Percentiles rank a stretch among this genome's conserved stretches.
Evolutionary conservation across 2,797 vertebrate species (phyloP).

Genomic region (Cossypha niveicapilla): DNA sequence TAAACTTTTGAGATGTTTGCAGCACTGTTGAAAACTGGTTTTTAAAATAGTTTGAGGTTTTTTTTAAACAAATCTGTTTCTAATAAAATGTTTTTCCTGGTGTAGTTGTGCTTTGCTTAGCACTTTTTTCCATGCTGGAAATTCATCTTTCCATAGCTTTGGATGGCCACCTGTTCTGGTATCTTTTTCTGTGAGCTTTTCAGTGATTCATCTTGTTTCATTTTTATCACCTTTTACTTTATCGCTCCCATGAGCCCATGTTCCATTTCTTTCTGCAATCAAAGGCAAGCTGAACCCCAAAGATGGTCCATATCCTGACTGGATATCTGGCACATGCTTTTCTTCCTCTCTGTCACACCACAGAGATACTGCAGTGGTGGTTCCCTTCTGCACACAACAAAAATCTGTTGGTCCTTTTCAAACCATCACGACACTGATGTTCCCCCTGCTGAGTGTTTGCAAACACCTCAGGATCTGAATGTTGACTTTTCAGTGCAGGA

Average conservation of each 20-base stretch:
- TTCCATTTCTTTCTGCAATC: not conserved
- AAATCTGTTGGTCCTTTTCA: not conserved
- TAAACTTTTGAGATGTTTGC: not conserved
- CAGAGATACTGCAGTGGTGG: not conserved
- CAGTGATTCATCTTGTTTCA: not conserved
- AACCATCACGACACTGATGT: too few species aligned
- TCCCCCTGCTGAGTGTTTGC: rapidly evolving
- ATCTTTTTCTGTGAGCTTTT: not conserved
- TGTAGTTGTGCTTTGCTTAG: not conserved
- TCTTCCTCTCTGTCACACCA: not conserved
- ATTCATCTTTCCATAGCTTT: not conserved
- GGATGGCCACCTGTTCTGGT: not conserved
- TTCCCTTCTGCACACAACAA: not conserved
- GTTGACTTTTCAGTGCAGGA: not conserved
- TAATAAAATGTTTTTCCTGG: not conserved
- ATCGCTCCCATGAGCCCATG: rapidly evolving
- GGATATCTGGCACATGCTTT: not conserved
- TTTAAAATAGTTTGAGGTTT: not conserved
- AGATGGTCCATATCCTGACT: not conserved
- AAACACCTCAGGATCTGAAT: not conserved
- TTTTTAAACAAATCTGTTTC: not conserved
- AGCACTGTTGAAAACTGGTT: not conserved
- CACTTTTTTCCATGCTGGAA: not conserved
- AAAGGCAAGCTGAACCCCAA: not conserved
- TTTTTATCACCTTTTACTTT: not conserved